Percentiles rank a stretch among this genome's conserved stretches.
Evolutionary conservation across 2,113 vertebrate genomes (phyloP).

Genomic region (Cyprinodon brontotheroides): DNA sequence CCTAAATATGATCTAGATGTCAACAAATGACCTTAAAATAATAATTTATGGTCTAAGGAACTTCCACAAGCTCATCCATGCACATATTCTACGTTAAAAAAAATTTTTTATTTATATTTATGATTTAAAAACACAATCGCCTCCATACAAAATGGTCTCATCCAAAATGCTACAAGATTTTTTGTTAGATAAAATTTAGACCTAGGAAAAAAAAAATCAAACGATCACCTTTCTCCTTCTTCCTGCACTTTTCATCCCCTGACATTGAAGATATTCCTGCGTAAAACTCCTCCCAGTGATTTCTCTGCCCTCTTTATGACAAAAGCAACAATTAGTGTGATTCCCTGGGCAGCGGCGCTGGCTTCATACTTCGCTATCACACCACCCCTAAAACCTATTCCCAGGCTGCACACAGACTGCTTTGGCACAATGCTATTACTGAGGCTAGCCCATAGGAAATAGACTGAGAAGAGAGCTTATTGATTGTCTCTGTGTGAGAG

Average conservation of each 20-base stretch:
- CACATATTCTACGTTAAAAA: too few relatives aligned
- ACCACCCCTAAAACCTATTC: conserved; percentile 49
- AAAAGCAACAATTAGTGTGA: conserved; percentile 70
- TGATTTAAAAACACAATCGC: neutral
- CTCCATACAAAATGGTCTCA: neutral
- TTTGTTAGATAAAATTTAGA: neutral
- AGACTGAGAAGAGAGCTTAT: conserved; percentile 70
- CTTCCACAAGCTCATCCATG: too few relatives aligned
- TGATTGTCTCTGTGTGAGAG: conserved; percentile 70
- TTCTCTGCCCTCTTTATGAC: conserved; percentile 59
- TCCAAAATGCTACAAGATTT: neutral
- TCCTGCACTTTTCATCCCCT: conserved; percentile 11
- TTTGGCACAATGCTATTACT: conserved; percentile 65
- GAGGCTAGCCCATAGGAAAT: conserved; percentile 67
- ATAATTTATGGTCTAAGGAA: too few relatives aligned
- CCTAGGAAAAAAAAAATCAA: neutral
- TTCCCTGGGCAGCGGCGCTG: conserved; percentile 28
- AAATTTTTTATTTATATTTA: neutral
- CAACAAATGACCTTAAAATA: too few relatives aligned
- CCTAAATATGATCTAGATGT: too few relatives aligned
- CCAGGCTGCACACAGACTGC: conserved; percentile 45
- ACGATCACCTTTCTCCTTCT: conserved; percentile 7
- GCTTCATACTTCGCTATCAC: conserved; percentile 53
- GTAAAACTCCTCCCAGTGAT: conserved; percentile 29
- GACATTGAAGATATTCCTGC: conserved; percentile 14